Evolutionary conservation across 2,113 vertebrate species (phyloP).

Genomic region (Corapipo altera): DNA sequence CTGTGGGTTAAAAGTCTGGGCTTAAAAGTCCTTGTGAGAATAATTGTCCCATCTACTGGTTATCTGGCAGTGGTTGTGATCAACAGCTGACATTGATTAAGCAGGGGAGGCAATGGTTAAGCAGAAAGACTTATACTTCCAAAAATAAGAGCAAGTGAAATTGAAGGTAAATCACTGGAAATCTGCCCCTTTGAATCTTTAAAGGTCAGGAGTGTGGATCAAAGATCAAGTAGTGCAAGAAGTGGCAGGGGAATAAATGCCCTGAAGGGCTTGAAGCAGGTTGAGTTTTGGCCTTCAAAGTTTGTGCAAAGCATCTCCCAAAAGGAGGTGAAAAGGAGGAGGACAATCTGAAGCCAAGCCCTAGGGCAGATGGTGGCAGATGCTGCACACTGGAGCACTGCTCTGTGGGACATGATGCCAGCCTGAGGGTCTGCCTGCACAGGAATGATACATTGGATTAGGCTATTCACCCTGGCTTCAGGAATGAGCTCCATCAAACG

Average conservation of each 20-base stretch:
- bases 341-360: constrained; percentile 43
- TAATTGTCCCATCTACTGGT: constrained; percentile 43
- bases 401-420: not conserved
- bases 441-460: constrained; percentile 63
- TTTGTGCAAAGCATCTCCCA: not conserved
- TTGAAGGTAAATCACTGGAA: constrained; percentile 4
- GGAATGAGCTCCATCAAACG: constrained; percentile 30
- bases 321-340: constrained; percentile 13
- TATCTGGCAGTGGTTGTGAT: constrained; percentile 34
- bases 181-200: not conserved
- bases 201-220: not conserved
- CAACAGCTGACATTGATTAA: constrained; percentile 59
- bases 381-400: constrained; percentile 49
- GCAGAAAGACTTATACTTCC: constrained; percentile 4
- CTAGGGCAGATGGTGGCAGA: constrained; percentile 45
- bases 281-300: constrained; percentile 11
- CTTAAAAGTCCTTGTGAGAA: constrained; percentile 56
- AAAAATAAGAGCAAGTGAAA: not conserved
- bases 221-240: not conserved
- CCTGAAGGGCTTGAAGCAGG: not conserved
- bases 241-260: not conserved
- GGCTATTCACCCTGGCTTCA: constrained; percentile 46
- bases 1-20: constrained; percentile 43
- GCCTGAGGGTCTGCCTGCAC: constrained; percentile 60
- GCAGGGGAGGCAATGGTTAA: not conserved